phyloP scores from a whole-genome alignment of 1,140 invertebrate genomes.

The Heterodera schachtii region DNA sequence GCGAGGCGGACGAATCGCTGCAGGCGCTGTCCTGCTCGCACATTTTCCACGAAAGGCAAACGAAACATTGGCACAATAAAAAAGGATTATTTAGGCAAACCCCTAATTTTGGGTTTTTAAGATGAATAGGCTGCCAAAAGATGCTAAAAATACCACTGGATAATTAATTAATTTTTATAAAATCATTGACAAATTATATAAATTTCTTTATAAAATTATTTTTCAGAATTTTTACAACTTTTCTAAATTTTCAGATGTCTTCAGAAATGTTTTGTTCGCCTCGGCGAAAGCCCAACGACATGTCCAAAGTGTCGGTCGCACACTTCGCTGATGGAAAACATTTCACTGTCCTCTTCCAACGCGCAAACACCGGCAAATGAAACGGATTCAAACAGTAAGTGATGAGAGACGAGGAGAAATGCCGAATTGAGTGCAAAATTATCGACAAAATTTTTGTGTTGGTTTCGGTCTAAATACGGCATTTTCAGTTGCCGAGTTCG shows the following conservation, averaged over 20 bases:
- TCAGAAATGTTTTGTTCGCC: conserved; percentile 41
- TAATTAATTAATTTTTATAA: too few relatives aligned
- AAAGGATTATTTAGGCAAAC: neutral
- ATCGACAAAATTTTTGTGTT: too few relatives aligned
- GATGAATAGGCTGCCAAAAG: too few relatives aligned
- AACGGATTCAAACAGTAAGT: neutral
- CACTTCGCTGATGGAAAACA: conserved; percentile 45
- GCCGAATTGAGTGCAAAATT: neutral
- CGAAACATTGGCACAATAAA: neutral
- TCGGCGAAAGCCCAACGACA: conserved; percentile 40
- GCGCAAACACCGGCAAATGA: conserved; percentile 38
- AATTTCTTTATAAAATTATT: too few relatives aligned
- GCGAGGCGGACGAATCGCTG: conserved; percentile 57
- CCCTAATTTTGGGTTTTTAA: neutral
- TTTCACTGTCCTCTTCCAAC: conserved; percentile 42
- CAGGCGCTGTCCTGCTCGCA: conserved; percentile 63
- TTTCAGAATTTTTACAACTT: conserved; percentile 42
- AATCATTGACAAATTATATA: too few relatives aligned
- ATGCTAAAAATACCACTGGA: too few relatives aligned
- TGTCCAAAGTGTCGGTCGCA: conserved; percentile 51
- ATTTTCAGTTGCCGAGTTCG: neutral
- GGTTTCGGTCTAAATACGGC: too few relatives aligned
- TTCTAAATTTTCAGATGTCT: conserved; percentile 41
- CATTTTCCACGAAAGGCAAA: conserved; percentile 63
- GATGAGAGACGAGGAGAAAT: neutral